These are phyloP conservation scores for Sminthurides bifidus DNA, from an alignment of 1,140 invertebrate genomes.

Conservation along the genomic window DNA sequence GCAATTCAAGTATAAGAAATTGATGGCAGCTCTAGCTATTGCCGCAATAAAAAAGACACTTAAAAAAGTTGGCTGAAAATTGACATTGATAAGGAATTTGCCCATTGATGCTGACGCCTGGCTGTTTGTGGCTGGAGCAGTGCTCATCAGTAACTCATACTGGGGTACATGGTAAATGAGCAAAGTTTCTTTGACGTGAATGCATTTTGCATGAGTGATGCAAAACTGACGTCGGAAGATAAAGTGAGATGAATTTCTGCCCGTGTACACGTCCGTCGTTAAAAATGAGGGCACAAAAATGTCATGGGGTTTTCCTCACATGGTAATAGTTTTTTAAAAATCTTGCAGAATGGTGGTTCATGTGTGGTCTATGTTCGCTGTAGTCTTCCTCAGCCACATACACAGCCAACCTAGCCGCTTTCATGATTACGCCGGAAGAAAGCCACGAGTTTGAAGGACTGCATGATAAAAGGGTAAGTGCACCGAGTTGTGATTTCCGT, in stretches of 20 bases:
- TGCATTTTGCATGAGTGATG: background rate
- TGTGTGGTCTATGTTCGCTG: conserved; percentile 95
- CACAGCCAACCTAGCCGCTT: conserved; percentile 93
- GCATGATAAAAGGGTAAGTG: conserved; percentile 62
- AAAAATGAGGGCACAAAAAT: background rate
- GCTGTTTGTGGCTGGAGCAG: no score
- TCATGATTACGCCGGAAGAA: conserved; percentile 98
- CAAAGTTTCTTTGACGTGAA: background rate
- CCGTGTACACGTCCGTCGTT: no score
- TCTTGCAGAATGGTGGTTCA: conserved; percentile 77
- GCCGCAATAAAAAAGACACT: no score
- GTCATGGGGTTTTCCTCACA: background rate
- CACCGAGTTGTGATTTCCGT: background rate
- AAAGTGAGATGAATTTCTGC: no score
- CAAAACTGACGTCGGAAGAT: no score
- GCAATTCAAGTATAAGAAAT: no score
- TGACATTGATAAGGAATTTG: no score
- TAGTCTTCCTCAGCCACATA: conserved; percentile 89
- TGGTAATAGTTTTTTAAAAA: conserved; percentile 5
- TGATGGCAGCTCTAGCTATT: no score
- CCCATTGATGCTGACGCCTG: no score
- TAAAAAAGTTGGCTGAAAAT: no score
- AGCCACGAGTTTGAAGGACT: conserved; percentile 87
- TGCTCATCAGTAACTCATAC: no score
- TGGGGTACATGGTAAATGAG: background rate